Conservation (phyloP, 2,888 invertebrate genomes). For the Limnephilus rhombicus region DNA sequence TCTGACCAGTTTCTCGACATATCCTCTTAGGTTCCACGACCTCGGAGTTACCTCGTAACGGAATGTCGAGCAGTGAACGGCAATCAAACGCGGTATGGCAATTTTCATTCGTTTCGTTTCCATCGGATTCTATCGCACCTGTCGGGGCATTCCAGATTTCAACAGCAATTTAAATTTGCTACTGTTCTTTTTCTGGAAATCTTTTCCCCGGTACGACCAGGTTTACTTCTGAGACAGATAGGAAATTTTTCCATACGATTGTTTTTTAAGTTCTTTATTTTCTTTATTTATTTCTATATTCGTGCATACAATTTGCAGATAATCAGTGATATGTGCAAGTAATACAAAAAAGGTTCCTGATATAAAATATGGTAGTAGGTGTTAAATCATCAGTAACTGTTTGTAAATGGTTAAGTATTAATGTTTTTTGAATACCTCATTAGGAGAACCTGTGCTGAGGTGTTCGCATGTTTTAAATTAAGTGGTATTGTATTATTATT, state of each 20-base stretch:
- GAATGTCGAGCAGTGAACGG: constrained; percentile 20
- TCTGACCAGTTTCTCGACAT: not conserved
- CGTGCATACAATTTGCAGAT: too few species aligned
- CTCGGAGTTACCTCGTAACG: not conserved
- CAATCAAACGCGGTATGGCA: constrained; percentile 29
- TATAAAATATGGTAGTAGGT: too few species aligned
- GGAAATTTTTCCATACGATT: not conserved
- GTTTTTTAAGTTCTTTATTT: not conserved
- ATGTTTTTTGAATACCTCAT: too few species aligned
- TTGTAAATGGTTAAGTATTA: too few species aligned
- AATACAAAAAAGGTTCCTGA: too few species aligned
- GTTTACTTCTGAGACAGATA: not conserved
- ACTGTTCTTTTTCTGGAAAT: not conserved
- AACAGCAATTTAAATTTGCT: not conserved
- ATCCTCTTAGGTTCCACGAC: not conserved
- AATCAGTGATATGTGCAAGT: too few species aligned
- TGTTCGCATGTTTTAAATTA: too few species aligned
- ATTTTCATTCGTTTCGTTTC: constrained; percentile 10
- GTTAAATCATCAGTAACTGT: too few species aligned
- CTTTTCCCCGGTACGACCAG: not conserved
- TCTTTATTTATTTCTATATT: not conserved
- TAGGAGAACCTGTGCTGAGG: too few species aligned
- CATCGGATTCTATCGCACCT: constrained; percentile 20
- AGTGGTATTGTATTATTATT: too few species aligned
- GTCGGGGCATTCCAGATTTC: constrained; percentile 13